These are phyloP conservation scores for Diabrotica virgifera DNA, from an alignment of 1,140 invertebrate species.

Conservation along the genomic window DNA sequence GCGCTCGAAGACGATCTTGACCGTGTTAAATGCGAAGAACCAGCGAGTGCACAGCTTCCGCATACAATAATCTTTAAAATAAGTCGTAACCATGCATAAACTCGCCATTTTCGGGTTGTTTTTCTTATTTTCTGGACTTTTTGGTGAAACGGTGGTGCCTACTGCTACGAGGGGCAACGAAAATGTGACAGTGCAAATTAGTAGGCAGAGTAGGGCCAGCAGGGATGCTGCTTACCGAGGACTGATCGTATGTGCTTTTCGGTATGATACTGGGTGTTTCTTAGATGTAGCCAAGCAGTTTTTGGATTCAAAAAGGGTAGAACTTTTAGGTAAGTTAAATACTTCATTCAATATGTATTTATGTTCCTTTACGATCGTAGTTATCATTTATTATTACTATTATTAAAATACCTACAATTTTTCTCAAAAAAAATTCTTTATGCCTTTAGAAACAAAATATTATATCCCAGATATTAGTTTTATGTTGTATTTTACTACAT, in stretches of 20 bases:
- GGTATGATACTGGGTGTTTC: constrained; percentile 16
- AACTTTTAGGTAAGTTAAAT: constrained; percentile 12
- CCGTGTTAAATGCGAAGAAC: background rate
- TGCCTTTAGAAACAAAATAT: too few relatives aligned
- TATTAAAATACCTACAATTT: too few relatives aligned
- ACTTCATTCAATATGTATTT: background rate
- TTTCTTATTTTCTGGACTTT: constrained; percentile 2
- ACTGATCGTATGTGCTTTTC: constrained; percentile 12
- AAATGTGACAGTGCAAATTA: constrained; percentile 8
- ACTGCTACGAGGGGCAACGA: background rate
- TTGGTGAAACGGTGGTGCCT: constrained; percentile 3
- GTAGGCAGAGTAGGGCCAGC: background rate
- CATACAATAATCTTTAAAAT: background rate
- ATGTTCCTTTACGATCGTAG: too few relatives aligned
- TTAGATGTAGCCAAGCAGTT: constrained; percentile 12
- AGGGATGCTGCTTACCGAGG: background rate
- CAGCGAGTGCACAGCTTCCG: background rate
- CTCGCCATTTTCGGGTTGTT: constrained; percentile 10
- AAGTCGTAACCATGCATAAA: background rate
- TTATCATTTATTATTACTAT: too few relatives aligned
- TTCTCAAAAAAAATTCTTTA: too few relatives aligned
- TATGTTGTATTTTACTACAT: too few relatives aligned
- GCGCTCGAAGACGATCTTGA: constrained; percentile 4
- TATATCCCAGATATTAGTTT: too few relatives aligned
- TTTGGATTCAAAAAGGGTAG: constrained; percentile 6